Conservation (phyloP, 2,113 vertebrate genomes). For the Chaenogobius annularis region DNA sequence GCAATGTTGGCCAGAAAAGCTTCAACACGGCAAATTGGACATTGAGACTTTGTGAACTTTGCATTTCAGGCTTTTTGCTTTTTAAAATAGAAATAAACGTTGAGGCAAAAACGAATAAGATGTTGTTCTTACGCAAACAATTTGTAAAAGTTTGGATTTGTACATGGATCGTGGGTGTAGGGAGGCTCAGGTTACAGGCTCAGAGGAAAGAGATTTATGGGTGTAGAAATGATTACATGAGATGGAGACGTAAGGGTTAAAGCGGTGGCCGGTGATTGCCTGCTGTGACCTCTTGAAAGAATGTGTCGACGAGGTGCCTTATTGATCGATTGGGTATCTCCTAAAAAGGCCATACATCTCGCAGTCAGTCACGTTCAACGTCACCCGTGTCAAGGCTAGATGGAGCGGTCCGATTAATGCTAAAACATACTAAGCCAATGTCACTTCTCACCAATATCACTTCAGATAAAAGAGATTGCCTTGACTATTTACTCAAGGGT, state of each 20-base stretch:
- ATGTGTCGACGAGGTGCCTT: background rate
- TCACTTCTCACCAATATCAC: background rate
- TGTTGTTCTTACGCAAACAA: too few relatives aligned
- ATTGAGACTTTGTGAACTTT: too few relatives aligned
- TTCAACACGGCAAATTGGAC: too few relatives aligned
- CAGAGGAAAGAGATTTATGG: background rate
- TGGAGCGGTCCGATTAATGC: background rate
- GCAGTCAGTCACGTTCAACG: background rate
- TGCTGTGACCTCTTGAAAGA: background rate
- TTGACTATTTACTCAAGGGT: background rate
- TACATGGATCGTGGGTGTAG: too few relatives aligned
- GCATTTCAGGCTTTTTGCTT: too few relatives aligned
- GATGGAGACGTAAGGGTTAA: background rate
- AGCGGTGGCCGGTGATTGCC: background rate
- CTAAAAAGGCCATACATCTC: background rate
- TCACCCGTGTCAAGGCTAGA: background rate
- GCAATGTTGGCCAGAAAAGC: too few relatives aligned
- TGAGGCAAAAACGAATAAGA: too few relatives aligned
- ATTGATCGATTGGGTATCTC: background rate
- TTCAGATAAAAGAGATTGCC: background rate
- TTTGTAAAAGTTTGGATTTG: too few relatives aligned
- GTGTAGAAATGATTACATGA: background rate
- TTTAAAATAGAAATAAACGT: too few relatives aligned
- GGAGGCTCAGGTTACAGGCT: background rate
- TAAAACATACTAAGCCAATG: conserved; percentile 1